Conservation (phyloP, 2,888 invertebrate species). For the Arctia plantaginis region DNA sequence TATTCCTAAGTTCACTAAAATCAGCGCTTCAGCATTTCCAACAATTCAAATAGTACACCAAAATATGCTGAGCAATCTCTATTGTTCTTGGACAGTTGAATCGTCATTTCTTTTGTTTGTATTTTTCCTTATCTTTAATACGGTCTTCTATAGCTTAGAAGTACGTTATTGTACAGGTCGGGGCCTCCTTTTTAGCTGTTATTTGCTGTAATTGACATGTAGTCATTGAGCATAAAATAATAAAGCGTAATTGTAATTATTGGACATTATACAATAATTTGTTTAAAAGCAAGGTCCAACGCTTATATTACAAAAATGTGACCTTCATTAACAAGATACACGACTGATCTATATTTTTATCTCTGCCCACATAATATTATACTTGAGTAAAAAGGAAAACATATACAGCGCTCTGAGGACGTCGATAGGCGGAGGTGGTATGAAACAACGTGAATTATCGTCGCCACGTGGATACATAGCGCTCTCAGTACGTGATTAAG, state of each 20-base stretch:
- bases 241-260: too few relatives aligned
- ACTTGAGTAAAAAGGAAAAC: not conserved
- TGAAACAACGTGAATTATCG: constrained; percentile 36
- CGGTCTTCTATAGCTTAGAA: not conserved
- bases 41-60: not conserved
- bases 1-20: not conserved
- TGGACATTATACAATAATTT: not conserved
- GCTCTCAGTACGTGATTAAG: constrained; percentile 15
- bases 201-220: not conserved
- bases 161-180: not conserved
- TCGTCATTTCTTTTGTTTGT: not conserved
- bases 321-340: not conserved
- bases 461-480: constrained; percentile 35
- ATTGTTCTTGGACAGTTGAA: not conserved
- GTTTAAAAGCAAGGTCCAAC: not conserved
- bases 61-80: not conserved
- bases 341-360: not conserved
- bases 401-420: not conserved
- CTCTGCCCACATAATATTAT: not conserved
- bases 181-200: too few relatives aligned
- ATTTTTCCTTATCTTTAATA: not conserved
- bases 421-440: not conserved
- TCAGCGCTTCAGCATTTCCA: not conserved
- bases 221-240: not conserved
- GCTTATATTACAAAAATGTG: not conserved